phyloP scores from a whole-genome alignment of 2,113 vertebrate genomes.

The Podarcis cretensis region DNA sequence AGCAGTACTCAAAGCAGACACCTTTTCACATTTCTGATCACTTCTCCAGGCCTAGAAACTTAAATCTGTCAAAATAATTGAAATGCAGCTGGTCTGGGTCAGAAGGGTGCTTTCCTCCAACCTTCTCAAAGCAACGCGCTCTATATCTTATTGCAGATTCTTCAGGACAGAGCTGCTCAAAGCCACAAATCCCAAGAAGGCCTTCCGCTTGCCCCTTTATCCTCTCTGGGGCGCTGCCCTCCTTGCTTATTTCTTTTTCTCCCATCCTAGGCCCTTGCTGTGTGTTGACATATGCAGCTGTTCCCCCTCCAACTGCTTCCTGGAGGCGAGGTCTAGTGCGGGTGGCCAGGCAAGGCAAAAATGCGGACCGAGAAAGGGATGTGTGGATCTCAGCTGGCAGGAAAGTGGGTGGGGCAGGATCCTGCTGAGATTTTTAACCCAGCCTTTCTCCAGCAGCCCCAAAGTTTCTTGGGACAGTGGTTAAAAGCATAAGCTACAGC shows the following conservation, averaged over 20 bases:
- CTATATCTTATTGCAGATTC: too few relatives aligned
- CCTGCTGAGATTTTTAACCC: not conserved
- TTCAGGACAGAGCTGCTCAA: not conserved
- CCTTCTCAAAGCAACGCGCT: not conserved
- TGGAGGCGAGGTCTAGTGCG: slow-evolving; percentile 21
- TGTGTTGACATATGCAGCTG: slow-evolving; percentile 1
- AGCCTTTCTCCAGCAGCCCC: not conserved
- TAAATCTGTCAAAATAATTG: not conserved
- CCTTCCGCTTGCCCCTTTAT: not conserved
- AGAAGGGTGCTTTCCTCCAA: not conserved
- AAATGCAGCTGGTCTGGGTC: not conserved
- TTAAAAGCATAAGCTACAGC: not conserved
- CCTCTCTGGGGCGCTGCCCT: not conserved
- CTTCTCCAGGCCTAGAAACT: not conserved
- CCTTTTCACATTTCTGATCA: too few relatives aligned
- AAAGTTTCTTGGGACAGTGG: not conserved
- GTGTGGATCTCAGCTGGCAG: not conserved
- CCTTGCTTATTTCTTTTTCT: not conserved
- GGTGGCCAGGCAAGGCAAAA: slow-evolving; percentile 24
- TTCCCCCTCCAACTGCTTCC: slow-evolving; percentile 9
- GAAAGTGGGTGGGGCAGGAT: not conserved
- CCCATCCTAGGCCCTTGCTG: not conserved
- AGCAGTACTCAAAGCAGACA: too few relatives aligned
- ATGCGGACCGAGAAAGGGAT: not conserved
- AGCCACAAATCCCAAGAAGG: not conserved